Evolutionary conservation across 1,140 invertebrate species (phyloP).

Genomic region (Branchinecta lynchi): DNA sequence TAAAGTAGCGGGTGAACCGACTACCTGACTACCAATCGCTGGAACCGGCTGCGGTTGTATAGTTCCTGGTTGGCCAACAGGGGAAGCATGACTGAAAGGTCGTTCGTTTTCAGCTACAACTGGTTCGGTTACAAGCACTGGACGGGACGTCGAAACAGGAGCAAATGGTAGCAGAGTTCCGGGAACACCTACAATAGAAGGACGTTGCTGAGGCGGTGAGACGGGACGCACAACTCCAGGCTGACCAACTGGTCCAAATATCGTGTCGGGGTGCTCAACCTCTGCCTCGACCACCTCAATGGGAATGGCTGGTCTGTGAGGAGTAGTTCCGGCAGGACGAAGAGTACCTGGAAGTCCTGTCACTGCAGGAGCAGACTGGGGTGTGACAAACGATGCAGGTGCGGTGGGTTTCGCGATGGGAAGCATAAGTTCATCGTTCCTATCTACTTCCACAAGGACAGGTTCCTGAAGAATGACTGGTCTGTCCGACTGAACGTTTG

Average conservation of each 20-base stretch:
- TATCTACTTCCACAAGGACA: neutral
- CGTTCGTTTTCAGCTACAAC: conserved; percentile 7
- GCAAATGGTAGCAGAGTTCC: neutral
- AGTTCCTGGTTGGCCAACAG: neutral
- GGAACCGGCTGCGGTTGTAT: too few relatives aligned
- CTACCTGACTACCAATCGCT: too few relatives aligned
- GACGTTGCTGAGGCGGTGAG: conserved; percentile 9
- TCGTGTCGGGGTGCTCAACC: neutral
- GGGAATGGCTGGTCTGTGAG: neutral
- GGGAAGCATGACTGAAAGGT: neutral
- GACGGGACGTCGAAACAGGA: neutral
- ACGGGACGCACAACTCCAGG: neutral
- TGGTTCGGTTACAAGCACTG: neutral
- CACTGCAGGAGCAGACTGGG: neutral
- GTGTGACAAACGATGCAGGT: neutral
- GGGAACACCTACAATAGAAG: neutral
- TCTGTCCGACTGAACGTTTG: neutral
- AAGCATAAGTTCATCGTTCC: neutral
- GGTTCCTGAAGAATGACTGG: neutral
- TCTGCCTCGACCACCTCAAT: neutral
- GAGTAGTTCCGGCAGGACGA: neutral
- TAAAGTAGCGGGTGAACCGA: conserved; percentile 5
- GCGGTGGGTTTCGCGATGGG: neutral
- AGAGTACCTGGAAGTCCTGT: neutral
- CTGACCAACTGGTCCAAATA: neutral